phyloP scores from a whole-genome alignment of 2,113 vertebrate species.

The Gallinago paraguaiae region DNA sequence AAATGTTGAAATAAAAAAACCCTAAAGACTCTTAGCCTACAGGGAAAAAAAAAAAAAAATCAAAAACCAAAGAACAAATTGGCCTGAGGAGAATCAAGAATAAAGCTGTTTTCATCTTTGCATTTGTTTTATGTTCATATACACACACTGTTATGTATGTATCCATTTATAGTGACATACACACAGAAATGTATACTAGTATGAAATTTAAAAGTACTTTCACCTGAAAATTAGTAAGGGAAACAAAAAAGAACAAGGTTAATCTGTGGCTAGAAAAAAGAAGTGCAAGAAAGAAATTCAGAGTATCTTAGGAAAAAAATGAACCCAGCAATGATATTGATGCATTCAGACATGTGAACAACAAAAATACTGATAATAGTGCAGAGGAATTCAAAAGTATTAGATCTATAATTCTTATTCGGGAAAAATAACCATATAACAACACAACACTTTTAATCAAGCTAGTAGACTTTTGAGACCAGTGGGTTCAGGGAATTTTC shows the following conservation, averaged over 20 bases:
- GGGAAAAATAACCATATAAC: background rate
- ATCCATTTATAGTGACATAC: background rate
- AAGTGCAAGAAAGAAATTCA: background rate
- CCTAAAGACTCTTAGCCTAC: background rate
- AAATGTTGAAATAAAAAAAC: background rate
- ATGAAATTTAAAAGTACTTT: background rate
- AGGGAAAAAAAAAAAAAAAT: too few relatives aligned
- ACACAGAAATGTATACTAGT: background rate
- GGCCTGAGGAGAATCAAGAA: background rate
- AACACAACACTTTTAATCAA: background rate
- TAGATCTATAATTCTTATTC: background rate
- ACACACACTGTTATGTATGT: background rate
- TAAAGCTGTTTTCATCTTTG: background rate
- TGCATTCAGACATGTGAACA: background rate
- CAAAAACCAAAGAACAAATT: background rate
- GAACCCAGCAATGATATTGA: accelerated
- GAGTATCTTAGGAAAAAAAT: background rate
- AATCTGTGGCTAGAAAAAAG: background rate
- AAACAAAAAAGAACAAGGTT: background rate
- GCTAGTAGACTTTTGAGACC: background rate
- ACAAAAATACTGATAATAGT: background rate
- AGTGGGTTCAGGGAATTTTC: background rate
- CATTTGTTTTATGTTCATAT: background rate
- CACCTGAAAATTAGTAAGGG: background rate
- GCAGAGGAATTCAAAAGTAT: background rate